Base-by-base conservation (phyloP, 2,113 vertebrate species). In the Rhombomys opimus region DNA sequence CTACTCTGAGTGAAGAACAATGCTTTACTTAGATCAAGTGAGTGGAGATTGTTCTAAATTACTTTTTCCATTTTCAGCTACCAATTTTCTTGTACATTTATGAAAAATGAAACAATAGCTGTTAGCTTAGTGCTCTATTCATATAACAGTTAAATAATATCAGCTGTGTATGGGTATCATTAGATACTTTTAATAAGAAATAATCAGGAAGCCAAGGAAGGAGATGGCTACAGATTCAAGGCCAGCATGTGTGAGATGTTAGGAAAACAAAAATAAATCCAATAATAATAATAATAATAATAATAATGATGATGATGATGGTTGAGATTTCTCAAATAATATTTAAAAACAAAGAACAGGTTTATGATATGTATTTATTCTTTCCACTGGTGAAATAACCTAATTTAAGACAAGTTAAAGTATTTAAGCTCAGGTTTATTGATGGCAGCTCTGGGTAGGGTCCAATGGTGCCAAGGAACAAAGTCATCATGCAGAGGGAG, bases 111-210 rank as follows among this genome's bases (percentile, higher is more conserved):
- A 88, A 72, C 5, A 57, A 41, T 68, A 80, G 77, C 50, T 82
- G 2, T 93, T 95, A 76, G 18, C 46, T 7, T 67, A 92, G 38
- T 96, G 6, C 0, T 81, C 61, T 32, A n/a, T 87, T 96, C 46
- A 54, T 77, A 95, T 5, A 89, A 6, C 8, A 87, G 22, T 77
- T 87, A 68, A 50, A 90, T 35, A 6, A 30, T 95, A 67, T 15
- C 27, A 70, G 41, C 88, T 75, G 57, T 90, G 63, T 4, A 20
- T 87, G 6, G 82, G 17, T 91, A 35, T 84, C 38, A 75, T 67
- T 92, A 50, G 57, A 52, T 87, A 82, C 22, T 92, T 86, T 8
- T 87, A 91, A 80, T 81, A 82, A 82, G 32, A 92, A 88, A 81
- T 68, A n/a, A 76, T 20, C 30, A 77, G 57, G 32, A 63, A 35